Percentiles rank a stretch among this genome's conserved stretches.
Conservation (phyloP, 2,797 vertebrate genomes). For the Diplodus sargus region DNA sequence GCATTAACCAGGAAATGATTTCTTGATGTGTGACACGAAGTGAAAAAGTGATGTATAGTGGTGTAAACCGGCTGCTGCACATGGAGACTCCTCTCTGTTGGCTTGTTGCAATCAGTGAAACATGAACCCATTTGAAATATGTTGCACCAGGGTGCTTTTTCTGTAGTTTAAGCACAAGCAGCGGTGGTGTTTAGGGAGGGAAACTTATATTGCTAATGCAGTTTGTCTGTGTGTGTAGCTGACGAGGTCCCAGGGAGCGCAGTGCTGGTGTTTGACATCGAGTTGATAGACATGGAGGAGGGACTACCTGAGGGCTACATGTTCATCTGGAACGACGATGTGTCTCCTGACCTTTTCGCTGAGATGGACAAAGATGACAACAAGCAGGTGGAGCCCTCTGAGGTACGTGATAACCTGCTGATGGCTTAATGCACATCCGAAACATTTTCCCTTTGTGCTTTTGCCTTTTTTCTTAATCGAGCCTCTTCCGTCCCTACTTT, state of each 20-base stretch:
- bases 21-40: too few species aligned
- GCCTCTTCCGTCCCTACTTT: neutral
- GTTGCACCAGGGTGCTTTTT: too few species aligned
- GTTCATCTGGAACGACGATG: constrained; percentile 96
- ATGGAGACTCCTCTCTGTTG: too few species aligned
- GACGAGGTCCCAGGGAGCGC: constrained; percentile 97
- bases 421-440: neutral
- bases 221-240: constrained; percentile 76
- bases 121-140: too few species aligned
- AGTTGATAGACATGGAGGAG: constrained; percentile 91
- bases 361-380: constrained; percentile 94
- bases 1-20: too few species aligned
- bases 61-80: too few species aligned
- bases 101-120: too few species aligned
- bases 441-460: neutral
- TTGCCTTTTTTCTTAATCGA: neutral
- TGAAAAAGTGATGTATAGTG: too few species aligned
- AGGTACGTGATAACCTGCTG: constrained; percentile 83
- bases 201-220: neutral
- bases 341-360: constrained; percentile 92
- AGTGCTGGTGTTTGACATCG: constrained; percentile 93
- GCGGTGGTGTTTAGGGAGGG: neutral
- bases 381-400: constrained; percentile 87
- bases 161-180: neutral
- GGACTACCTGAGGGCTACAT: constrained; percentile 99